phyloP scores from a whole-genome alignment of 2,113 vertebrate species.

The Istiophorus platypterus region DNA sequence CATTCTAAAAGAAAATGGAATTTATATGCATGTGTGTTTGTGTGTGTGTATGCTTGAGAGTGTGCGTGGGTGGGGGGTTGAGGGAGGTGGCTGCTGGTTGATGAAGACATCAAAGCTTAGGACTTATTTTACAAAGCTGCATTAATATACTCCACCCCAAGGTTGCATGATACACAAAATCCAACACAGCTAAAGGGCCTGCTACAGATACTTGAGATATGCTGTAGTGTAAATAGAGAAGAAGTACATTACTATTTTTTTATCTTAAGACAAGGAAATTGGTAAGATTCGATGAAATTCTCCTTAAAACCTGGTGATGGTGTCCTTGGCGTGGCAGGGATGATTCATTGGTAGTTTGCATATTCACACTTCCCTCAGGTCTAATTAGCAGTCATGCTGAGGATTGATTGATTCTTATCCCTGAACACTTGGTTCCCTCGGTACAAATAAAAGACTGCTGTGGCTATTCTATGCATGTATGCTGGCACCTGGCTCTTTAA shows the following conservation, averaged over 20 bases:
- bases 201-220: slow-evolving; percentile 30
- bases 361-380: slow-evolving; percentile 61
- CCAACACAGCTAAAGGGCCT: slow-evolving; percentile 8
- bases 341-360: slow-evolving; percentile 60
- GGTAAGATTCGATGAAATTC: slow-evolving; percentile 21
- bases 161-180: slow-evolving; percentile 38
- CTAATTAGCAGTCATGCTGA: slow-evolving; percentile 64
- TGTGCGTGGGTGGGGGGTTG: neutral
- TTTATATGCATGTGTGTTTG: neutral
- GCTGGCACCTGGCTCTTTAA: slow-evolving; percentile 15
- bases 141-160: slow-evolving; percentile 53
- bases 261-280: slow-evolving; percentile 25
- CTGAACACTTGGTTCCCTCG: slow-evolving; percentile 41
- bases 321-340: slow-evolving; percentile 40
- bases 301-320: slow-evolving; percentile 30
- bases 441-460: slow-evolving; percentile 30
- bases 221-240: neutral
- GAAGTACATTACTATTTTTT: slow-evolving; percentile 5
- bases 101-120: slow-evolving; percentile 74
- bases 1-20: slow-evolving; percentile 37
- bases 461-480: slow-evolving; percentile 20
- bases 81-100: slow-evolving; percentile 40
- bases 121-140: slow-evolving; percentile 49
- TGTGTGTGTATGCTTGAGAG: neutral
- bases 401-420: slow-evolving; percentile 67